Evolutionary conservation across 2,113 vertebrate genomes (phyloP).

Genomic region (Centropristis striata): DNA sequence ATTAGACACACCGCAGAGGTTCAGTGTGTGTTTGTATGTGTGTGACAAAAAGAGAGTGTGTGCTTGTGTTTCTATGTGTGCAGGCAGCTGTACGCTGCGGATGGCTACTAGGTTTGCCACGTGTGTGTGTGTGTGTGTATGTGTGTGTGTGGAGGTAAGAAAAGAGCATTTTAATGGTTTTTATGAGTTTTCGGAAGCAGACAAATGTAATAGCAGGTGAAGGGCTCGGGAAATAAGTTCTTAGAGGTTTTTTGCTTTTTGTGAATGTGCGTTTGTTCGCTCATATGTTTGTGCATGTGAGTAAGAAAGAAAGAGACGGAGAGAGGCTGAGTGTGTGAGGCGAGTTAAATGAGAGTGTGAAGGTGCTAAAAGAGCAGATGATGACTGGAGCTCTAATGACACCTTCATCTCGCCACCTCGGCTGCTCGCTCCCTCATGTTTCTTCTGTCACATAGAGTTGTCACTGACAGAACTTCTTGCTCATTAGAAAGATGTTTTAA

Average conservation of each 20-base stretch:
- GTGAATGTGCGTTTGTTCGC: constrained; percentile 8
- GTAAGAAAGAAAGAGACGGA: background rate
- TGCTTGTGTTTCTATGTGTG: constrained; percentile 40
- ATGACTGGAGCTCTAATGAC: constrained; percentile 42
- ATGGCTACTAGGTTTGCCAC: constrained; percentile 31
- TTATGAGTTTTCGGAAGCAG: constrained; percentile 39
- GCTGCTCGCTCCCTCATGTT: constrained; percentile 15
- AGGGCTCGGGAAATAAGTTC: constrained; percentile 6
- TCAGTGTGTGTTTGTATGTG: constrained; percentile 44
- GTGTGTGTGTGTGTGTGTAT: constrained; percentile 9
- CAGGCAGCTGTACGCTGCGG: constrained; percentile 39
- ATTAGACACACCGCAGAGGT: constrained; percentile 81
- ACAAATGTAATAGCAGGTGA: constrained; percentile 32
- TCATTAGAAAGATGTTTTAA: constrained; percentile 52
- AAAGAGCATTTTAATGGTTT: constrained; percentile 37
- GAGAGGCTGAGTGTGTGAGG: background rate
- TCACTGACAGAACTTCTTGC: constrained; percentile 18
- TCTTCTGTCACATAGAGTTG: background rate
- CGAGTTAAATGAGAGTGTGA: constrained; percentile 55
- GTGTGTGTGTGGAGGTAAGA: background rate
- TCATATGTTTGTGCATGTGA: background rate
- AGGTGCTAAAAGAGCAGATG: constrained; percentile 61
- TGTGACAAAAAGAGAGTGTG: constrained; percentile 13
- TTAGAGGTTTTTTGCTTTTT: background rate
- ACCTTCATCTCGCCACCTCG: constrained; percentile 29